Base-by-base conservation (phyloP, 2,113 vertebrate genomes). In the Phrynosoma blainvillii region DNA sequence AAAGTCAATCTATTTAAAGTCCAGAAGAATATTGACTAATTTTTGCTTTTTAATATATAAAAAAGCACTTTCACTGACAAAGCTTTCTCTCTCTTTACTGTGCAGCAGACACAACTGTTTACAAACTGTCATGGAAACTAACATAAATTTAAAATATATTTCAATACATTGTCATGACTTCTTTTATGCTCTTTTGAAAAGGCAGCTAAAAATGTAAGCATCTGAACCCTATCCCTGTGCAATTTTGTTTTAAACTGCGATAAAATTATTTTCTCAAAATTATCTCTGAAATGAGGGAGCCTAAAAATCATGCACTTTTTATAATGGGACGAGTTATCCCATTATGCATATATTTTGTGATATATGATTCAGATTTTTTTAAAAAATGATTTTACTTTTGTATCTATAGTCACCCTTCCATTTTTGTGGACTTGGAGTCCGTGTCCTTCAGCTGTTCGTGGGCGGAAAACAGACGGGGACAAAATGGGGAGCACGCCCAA, bases 71-170 rank as follows among this genome's bases (percentile, higher is more conserved):
- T 65, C 59, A 54, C 82, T 84, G 90, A 5, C 84, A 85, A n/a
- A 0, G 79, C 75, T 75, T 11, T 56, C 73, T 54, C 79, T 84
- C 36, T 79, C 81, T 94, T 1, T 66, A 83, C 91, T 75, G 74
- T 79, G 87, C 90, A 74, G n/a, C 88, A 25, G 66, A 62, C 1
- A 5, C 77, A 91, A 86, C 0, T 88, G 4, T 93, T 89, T 92
- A 82, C 84, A 62, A 73, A 90, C 79, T 89, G 94, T 88, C 0
- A 0, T 90, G 93, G 94, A 92, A 89, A 93, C 87, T 82, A 42
- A 42, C 42, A 42, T 6, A 88, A 86, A 84, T 92, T 87, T 47
- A 4, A 30, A 89, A 71, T 85, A 80, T 85, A 65, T 80, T 52
- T 62, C 76, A 87, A 62, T 74, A 74, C 20, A 87, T 65, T 81